Evolutionary conservation across 1,140 invertebrate genomes (phyloP).

Genomic region (Pararge aegeria): DNA sequence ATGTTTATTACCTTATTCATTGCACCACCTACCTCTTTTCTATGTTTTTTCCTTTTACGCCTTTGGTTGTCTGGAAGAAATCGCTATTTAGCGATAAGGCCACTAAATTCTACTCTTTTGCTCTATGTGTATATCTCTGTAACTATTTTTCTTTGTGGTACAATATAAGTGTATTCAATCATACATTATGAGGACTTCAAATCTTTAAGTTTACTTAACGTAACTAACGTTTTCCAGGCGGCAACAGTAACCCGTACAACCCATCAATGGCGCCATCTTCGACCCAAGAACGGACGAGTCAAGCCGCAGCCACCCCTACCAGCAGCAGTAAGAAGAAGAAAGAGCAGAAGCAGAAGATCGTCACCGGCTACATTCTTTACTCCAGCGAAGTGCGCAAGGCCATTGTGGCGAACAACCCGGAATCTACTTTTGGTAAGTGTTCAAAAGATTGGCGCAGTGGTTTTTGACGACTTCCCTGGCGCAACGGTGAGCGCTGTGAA

Average conservation of each 20-base stretch:
- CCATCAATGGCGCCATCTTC: constrained; percentile 52
- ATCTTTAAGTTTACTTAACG: too few species aligned
- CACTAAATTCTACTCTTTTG: too few species aligned
- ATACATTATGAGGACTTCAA: too few species aligned
- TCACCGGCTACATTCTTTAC: constrained; percentile 99
- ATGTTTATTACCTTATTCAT: too few species aligned
- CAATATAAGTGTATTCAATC: too few species aligned
- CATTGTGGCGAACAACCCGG: constrained; percentile 92
- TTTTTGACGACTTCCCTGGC: background rate
- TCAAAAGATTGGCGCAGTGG: background rate
- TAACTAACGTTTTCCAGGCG: constrained; percentile 50
- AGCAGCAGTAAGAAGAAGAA: constrained; percentile 83
- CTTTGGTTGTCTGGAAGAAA: too few species aligned
- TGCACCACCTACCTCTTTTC: too few species aligned
- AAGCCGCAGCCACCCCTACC: constrained; percentile 61
- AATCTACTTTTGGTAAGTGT: constrained; percentile 91
- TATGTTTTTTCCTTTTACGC: too few species aligned
- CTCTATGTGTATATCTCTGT: too few species aligned
- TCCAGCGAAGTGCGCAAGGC: constrained; percentile 97
- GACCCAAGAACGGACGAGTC: constrained; percentile 44
- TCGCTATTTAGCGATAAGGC: too few species aligned
- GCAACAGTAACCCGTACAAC: constrained; percentile 72
- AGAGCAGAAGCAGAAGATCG: constrained; percentile 90
- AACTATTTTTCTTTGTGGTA: too few species aligned
- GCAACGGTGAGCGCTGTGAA: too few species aligned